Base-by-base conservation (phyloP, 2,797 vertebrate species). In the Astyanax mexicanus region DNA sequence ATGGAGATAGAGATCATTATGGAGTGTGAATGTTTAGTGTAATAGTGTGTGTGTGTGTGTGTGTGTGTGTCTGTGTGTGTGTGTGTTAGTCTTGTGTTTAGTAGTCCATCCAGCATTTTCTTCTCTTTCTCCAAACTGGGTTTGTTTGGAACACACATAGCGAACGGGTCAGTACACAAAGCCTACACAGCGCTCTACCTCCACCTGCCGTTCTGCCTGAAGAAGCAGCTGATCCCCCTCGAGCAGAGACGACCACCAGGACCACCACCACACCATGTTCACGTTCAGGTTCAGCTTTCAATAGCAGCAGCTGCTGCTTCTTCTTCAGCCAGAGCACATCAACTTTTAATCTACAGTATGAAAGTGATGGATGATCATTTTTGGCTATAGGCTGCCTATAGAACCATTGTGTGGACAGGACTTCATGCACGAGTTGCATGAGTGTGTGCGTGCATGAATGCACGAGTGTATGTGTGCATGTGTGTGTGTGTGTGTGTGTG, bases 131-230 rank as follows among this genome's bases (percentile, higher is more conserved):
- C 12, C 29, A n/a, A 17, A 27, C 11, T 19, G 11, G 40, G 15
- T 65, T 13, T 37, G 47, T 25, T 13, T 37, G 47, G 25, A 21
- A 60, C 52, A 35, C 40, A 67, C 45, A 51, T 19, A 38, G 11
- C 23, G 27, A 42, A 38, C 29, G 65, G 77, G 77, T 51, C 82
- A 82, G 88, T 90, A 72, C 83, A 80, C 86, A 88, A 91, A 89
- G 69, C 92, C 93, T 90, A 72, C 83, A 80, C 86, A 88, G 91
- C 89, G 69, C 92, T 93, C 91, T 94, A 92, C 90, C 89, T 87
- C 93, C 93, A 91, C 90, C 93, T 94, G 91, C 90, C 83, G 93
- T 91, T 84, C 82, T 75, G 80, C 77, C 82, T 75, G 75, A 80
- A 88, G 77, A 88, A 84, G 37, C 74, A 32, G 68, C 57, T 17